These are phyloP conservation scores for Stegostoma tigrinum DNA, from an alignment of 2,113 vertebrate genomes.

Conservation along the genomic window DNA sequence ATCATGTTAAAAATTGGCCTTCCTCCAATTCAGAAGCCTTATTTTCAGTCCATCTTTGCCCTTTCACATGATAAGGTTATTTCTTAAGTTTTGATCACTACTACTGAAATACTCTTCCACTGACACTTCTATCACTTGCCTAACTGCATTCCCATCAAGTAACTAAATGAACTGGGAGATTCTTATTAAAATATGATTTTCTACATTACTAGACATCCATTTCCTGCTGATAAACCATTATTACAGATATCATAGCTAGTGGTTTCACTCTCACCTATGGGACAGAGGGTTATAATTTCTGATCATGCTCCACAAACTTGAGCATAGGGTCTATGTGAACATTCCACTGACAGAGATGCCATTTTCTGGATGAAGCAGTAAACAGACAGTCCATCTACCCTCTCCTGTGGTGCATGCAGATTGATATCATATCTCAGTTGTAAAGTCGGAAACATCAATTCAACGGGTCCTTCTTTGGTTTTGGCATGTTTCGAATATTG, in stretches of 20 bases:
- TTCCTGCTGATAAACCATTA: background rate
- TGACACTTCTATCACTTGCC: too few species aligned
- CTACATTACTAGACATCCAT: background rate
- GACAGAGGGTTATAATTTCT: background rate
- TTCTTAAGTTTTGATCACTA: too few species aligned
- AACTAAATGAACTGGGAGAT: background rate
- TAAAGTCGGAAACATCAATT: background rate
- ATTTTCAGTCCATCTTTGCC: too few species aligned
- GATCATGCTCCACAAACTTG: background rate
- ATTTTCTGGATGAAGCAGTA: background rate
- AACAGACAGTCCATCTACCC: background rate
- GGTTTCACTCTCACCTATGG: background rate
- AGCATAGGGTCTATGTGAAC: background rate
- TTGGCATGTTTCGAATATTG: background rate
- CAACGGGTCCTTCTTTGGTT: background rate
- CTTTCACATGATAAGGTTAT: too few species aligned
- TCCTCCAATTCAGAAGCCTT: too few species aligned
- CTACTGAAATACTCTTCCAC: too few species aligned
- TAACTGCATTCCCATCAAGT: background rate
- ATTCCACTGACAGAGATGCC: background rate
- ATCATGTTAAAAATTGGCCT: too few species aligned
- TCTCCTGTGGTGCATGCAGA: background rate
- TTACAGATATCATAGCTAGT: background rate
- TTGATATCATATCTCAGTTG: background rate
- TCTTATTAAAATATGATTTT: background rate